Percentiles rank a stretch among this genome's conserved stretches.
These are phyloP conservation scores for Acronicta aceris DNA, from an alignment of 2,888 invertebrate species.

Conservation along the genomic window DNA sequence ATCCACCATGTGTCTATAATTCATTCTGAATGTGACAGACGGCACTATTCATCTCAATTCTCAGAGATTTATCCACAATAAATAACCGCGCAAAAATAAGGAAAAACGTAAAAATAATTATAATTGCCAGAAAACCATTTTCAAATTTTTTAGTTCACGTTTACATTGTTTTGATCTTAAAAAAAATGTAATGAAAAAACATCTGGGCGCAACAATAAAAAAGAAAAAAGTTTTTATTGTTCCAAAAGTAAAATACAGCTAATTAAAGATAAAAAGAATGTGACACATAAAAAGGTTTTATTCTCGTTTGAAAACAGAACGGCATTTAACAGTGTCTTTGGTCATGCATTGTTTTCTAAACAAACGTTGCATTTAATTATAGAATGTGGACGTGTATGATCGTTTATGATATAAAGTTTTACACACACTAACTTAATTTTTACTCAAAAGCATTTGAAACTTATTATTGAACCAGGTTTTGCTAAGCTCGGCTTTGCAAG, in stretches of 20 bases:
- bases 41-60: slow-evolving; percentile 48
- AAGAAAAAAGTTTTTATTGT: slow-evolving; percentile 31
- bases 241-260: slow-evolving; percentile 49
- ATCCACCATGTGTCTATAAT: slow-evolving; percentile 34
- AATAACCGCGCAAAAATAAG: slow-evolving; percentile 38
- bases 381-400: slow-evolving; percentile 53
- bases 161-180: not conserved
- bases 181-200: slow-evolving; percentile 3
- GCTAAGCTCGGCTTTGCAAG: not conserved
- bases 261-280: slow-evolving; percentile 60
- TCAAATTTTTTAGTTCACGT: not conserved
- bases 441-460: not conserved
- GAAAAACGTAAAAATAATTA: slow-evolving; percentile 20
- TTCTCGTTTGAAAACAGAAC: slow-evolving; percentile 44
- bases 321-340: slow-evolving; percentile 62
- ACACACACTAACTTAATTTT: slow-evolving; percentile 22
- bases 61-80: slow-evolving; percentile 47
- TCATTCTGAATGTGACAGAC: slow-evolving; percentile 52
- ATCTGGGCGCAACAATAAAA: slow-evolving; percentile 28
- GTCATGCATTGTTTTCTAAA: slow-evolving; percentile 85
- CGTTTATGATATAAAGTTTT: slow-evolving; percentile 39
- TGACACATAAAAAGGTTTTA: slow-evolving; percentile 49
- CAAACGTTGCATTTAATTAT: slow-evolving; percentile 66
- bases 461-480: not conserved
- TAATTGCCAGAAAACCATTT: slow-evolving; percentile 14